Base-by-base conservation (phyloP, 2,113 vertebrate species). In the Lamprologus sp. region DNA sequence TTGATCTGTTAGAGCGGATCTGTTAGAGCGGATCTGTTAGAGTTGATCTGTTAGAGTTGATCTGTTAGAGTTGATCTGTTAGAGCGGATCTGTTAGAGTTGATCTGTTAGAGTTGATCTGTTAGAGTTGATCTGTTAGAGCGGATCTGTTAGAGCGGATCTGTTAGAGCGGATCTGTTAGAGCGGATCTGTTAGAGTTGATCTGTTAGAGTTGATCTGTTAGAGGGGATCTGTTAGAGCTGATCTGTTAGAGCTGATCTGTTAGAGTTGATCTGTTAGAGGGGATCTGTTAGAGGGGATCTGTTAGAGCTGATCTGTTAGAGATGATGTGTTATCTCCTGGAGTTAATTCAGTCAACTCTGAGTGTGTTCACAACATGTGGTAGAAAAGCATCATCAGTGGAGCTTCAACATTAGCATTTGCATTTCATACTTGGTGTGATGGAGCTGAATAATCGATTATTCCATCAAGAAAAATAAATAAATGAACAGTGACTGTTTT, bases 281-380 rank as follows among this genome's bases (percentile, higher is more conserved):
- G 0, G 0, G 17, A 51, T 5, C 0, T 51, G 47, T 2, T 49
- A 49, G 17, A 21, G 51, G 0, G 1, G 6, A 11, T 1, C 0
- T 51, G 19, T 1, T n/a, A 51, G 19, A 3, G 51, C 0, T 2
- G n/a, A 54, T 11, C 0, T 10, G 19, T 0, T n/a, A 53, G 51
- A 21, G 1, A 0, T 2, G 9, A 49, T 3, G 3, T 42, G 35
- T 0, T 42, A 42, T 26, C 37, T 15, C 65, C 21, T 73, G 13
- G 14, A 63, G 6, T 63, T 63, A 35, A 63, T n/a, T 63, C 58
- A 35, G 58, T 63, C 31, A 63, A 63, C 58, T 63, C 58, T n/a
- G 31, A 11, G 15, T 35, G 28, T 1, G 17, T n/a, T 35, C 31
- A 5, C 31, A 65, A 21, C 19, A 63, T 63, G 58, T 63, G 58